These are phyloP conservation scores for Microplitis demolitor DNA, from an alignment of 1,140 invertebrate genomes.

Conservation along the genomic window DNA sequence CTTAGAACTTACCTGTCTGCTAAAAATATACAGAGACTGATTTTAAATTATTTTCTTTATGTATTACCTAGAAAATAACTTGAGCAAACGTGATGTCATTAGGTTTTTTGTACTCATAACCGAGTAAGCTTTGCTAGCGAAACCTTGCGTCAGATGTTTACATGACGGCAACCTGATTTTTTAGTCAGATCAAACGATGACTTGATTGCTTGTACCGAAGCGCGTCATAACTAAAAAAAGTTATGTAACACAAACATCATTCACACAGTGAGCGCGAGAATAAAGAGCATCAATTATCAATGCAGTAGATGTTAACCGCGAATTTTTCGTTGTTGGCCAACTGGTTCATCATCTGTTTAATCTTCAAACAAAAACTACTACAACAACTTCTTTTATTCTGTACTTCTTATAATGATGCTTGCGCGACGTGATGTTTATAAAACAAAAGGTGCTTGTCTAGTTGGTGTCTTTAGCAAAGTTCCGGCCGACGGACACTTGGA, in stretches of 20 bases:
- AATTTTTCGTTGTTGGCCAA: not conserved
- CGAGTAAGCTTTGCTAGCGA: not conserved
- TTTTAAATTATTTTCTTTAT: not conserved
- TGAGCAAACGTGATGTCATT: not conserved
- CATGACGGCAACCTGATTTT: slow-evolving; percentile 36
- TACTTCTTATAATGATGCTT: not conserved
- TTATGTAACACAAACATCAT: no score
- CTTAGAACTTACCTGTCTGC: not conserved
- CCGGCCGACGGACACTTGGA: not conserved
- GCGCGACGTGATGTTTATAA: slow-evolving; percentile 39
- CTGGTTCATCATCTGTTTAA: not conserved
- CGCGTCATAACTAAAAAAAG: slow-evolving; percentile 4
- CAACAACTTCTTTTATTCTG: not conserved
- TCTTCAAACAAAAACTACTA: not conserved
- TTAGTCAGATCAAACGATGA: slow-evolving; percentile 44
- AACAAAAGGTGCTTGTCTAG: slow-evolving; percentile 38
- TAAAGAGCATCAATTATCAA: not conserved
- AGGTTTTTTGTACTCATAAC: not conserved
- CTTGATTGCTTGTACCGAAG: slow-evolving; percentile 40
- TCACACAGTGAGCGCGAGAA: no score
- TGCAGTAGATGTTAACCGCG: not conserved
- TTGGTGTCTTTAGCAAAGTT: not conserved
- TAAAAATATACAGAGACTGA: not conserved
- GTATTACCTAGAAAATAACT: not conserved
- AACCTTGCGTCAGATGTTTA: slow-evolving; percentile 5